Conservation (phyloP, 2,888 invertebrate species). For the Eupithecia inturbata region DNA sequence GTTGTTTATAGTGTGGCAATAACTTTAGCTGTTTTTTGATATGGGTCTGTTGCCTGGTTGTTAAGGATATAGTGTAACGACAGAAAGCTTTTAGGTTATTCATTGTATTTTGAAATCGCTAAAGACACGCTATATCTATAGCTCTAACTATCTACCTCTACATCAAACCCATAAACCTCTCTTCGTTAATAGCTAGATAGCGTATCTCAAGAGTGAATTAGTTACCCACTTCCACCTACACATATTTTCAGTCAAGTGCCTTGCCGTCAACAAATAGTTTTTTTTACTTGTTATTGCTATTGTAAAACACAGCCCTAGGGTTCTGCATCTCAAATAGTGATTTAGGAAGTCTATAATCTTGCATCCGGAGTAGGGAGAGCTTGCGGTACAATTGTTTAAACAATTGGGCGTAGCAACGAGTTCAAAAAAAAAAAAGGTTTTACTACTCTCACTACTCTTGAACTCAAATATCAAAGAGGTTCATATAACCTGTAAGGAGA, state of each 20-base stretch:
- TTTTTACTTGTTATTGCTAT: too few relatives aligned
- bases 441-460: not conserved
- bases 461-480: not conserved
- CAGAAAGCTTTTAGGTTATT: not conserved
- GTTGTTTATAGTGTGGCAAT: constrained; percentile 49
- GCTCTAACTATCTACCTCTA: not conserved
- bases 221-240: not conserved
- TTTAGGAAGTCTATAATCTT: not conserved
- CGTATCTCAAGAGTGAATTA: not conserved
- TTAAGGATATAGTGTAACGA: not conserved
- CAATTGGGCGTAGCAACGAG: not conserved
- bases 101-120: not conserved
- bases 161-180: not conserved
- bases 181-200: not conserved
- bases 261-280: not conserved
- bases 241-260: not conserved
- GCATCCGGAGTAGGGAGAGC: not conserved
- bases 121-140: not conserved
- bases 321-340: too few relatives aligned
- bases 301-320: too few relatives aligned
- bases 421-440: not conserved
- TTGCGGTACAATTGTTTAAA: not conserved
- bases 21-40: constrained; percentile 44
- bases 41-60: not conserved
- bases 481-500: not conserved